Evolutionary conservation across 2,113 vertebrate species (phyloP).

Genomic region (Pygoscelis antarcticus): DNA sequence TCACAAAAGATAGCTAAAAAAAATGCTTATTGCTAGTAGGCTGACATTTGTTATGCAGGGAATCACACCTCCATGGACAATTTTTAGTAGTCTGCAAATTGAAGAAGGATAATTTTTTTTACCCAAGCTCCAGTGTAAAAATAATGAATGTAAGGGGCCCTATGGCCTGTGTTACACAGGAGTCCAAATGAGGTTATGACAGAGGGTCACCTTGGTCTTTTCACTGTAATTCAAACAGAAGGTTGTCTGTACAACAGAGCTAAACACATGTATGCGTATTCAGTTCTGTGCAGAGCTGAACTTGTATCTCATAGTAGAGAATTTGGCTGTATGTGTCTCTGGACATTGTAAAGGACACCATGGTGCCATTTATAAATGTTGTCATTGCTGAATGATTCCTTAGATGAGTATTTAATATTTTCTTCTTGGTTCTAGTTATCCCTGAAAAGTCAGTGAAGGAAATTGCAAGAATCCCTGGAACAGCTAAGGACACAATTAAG

Average conservation of each 20-base stretch:
- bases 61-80: background rate
- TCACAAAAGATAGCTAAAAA: background rate
- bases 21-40: background rate
- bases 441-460: constrained; percentile 83
- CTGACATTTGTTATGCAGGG: background rate
- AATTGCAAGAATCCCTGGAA: constrained; percentile 69
- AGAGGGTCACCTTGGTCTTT: background rate
- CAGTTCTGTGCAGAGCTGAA: background rate
- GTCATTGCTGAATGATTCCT: background rate
- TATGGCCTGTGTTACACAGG: background rate
- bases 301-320: background rate
- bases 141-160: background rate
- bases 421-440: constrained; percentile 76
- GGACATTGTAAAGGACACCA: background rate
- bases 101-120: background rate
- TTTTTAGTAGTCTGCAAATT: background rate
- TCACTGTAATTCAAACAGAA: background rate
- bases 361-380: background rate
- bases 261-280: background rate
- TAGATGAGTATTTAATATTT: background rate
- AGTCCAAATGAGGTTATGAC: background rate
- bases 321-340: background rate
- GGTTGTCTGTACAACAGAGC: background rate
- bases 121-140: background rate
- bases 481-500: constrained; percentile 77